phyloP scores from a whole-genome alignment of 2,113 vertebrate genomes.

The Sceloporus undulatus region DNA sequence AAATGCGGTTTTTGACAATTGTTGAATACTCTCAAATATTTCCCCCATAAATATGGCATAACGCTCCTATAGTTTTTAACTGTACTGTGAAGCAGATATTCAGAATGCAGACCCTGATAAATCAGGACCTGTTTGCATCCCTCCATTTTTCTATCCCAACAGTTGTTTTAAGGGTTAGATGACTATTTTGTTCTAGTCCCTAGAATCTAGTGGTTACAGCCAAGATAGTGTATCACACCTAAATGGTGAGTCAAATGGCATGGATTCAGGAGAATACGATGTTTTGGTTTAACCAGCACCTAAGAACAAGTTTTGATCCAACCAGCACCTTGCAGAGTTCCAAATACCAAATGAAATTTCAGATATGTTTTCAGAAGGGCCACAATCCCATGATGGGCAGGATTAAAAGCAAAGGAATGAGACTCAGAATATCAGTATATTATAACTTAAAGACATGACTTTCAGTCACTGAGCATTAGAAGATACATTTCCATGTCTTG shows the following conservation, averaged over 20 bases:
- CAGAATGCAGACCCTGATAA: neutral
- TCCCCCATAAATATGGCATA: no score
- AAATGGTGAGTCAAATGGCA: neutral
- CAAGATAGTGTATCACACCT: neutral
- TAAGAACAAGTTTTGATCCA: neutral
- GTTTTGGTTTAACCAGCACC: neutral
- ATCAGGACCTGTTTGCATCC: neutral
- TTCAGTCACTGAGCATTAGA: neutral
- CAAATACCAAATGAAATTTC: neutral
- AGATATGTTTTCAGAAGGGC: neutral
- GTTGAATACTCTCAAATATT: no score
- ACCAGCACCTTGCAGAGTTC: neutral
- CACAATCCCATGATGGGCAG: neutral
- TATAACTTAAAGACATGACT: neutral
- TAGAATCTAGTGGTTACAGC: neutral
- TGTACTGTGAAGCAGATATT: neutral
- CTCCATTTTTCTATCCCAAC: neutral
- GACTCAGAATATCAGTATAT: neutral
- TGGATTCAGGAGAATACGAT: neutral
- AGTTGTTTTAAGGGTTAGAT: neutral
- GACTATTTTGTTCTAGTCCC: neutral
- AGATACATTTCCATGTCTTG: neutral
- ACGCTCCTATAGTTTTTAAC: neutral
- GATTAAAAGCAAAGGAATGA: neutral
- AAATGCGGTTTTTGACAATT: no score